Percentiles rank a stretch among this genome's conserved stretches.
Evolutionary conservation across 2,888 invertebrate genomes (phyloP).

Genomic region (Mactromeris polynyma): DNA sequence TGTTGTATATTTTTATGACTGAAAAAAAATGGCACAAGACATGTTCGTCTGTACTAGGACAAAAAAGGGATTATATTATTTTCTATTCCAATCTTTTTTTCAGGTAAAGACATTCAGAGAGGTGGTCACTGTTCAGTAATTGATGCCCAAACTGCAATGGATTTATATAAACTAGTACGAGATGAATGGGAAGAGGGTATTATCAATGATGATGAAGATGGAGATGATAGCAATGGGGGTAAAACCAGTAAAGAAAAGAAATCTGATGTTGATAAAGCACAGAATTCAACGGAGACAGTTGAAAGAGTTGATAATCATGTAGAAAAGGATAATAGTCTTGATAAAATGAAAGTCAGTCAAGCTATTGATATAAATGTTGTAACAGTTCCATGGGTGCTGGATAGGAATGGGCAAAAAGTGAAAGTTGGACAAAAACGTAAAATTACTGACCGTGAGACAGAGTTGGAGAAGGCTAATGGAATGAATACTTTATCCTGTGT

Average conservation of each 20-base stretch:
- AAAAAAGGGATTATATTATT: too few relatives aligned
- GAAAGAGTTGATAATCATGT: background rate
- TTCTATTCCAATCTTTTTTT: constrained; percentile 27
- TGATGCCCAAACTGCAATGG: constrained; percentile 80
- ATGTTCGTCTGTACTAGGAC: too few relatives aligned
- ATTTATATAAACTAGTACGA: constrained; percentile 78
- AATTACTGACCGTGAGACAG: background rate
- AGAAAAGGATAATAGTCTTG: background rate
- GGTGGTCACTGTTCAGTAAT: constrained; percentile 82
- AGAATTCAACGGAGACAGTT: background rate
- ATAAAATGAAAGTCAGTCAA: background rate
- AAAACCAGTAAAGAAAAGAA: too few relatives aligned
- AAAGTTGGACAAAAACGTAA: background rate
- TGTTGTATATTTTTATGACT: too few relatives aligned
- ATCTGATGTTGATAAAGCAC: background rate
- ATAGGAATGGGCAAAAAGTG: background rate
- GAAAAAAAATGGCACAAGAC: too few relatives aligned
- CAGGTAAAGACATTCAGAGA: constrained; percentile 79
- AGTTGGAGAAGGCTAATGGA: background rate
- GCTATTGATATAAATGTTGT: background rate
- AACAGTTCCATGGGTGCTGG: background rate
- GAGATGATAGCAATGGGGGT: background rate
- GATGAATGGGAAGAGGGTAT: constrained; percentile 73
- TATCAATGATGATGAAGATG: background rate
- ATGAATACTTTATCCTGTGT: background rate